Percentiles rank a stretch among this genome's conserved stretches.
Conservation (phyloP, 2,797 vertebrate species). For the Diglossa cyanea region DNA sequence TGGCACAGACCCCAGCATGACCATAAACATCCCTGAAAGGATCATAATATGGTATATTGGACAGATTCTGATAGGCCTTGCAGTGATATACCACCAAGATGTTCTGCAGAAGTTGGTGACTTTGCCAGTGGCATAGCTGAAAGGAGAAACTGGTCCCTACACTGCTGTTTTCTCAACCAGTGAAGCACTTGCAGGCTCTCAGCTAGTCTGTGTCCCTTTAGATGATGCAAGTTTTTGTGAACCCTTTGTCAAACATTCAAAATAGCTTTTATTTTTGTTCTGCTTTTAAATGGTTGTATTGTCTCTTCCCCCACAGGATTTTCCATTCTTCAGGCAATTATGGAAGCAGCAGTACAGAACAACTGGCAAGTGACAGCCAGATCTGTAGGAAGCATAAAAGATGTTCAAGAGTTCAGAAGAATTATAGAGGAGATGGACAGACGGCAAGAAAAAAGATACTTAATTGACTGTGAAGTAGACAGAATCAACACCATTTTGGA, state of each 20-base stretch:
- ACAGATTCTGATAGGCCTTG: background rate
- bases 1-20: background rate
- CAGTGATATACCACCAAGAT: background rate
- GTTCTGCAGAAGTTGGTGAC: constrained; percentile 23
- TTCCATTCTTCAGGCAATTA: constrained; percentile 98
- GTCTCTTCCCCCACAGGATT: constrained; percentile 82
- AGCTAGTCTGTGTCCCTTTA: background rate
- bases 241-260: background rate
- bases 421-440: constrained; percentile 99
- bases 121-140: background rate
- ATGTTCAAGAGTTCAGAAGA: constrained; percentile 92
- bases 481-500: constrained; percentile 97
- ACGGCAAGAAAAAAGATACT: constrained; percentile 94
- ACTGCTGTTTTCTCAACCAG: background rate
- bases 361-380: constrained; percentile 99
- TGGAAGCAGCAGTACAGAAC: constrained; percentile 98
- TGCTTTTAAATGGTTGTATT: constrained; percentile 28
- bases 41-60: constrained; percentile 10
- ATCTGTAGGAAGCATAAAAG: constrained; percentile 94
- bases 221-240: background rate
- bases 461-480: constrained; percentile 97
- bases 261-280: constrained; percentile 21
- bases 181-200: background rate
- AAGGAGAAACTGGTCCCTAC: background rate
- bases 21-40: constrained; percentile 42